These are phyloP conservation scores for Zaprionus inermis DNA, from an alignment of 1,140 invertebrate genomes.

Conservation along the genomic window DNA sequence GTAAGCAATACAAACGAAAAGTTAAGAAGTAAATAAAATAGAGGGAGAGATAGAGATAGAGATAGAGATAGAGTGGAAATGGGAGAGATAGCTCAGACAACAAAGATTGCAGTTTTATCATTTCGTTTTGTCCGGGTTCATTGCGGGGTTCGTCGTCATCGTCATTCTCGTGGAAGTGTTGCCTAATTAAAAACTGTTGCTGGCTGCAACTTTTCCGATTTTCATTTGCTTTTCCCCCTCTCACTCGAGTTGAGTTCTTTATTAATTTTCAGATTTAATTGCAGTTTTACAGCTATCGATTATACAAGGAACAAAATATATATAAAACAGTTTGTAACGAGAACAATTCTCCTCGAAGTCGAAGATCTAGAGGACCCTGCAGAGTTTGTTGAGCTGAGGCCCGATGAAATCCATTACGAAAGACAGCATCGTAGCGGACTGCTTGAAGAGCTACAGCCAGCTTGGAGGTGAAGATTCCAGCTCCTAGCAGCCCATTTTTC, in stretches of 20 bases:
- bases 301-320: background rate
- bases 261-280: slow-evolving; percentile 6
- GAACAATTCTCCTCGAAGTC: no score
- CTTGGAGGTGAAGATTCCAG: background rate
- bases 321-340: background rate
- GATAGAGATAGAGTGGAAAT: background rate
- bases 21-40: background rate
- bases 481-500: slow-evolving; percentile 84
- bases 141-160: background rate
- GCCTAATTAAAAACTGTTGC: slow-evolving; percentile 60
- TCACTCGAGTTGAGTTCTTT: background rate
- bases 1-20: slow-evolving; percentile 13
- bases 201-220: slow-evolving; percentile 13
- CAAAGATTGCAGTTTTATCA: slow-evolving; percentile 36
- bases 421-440: background rate
- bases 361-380: background rate
- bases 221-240: no score
- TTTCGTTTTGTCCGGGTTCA: slow-evolving; percentile 35
- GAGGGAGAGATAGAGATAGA: background rate
- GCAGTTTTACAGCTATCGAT: slow-evolving; percentile 13
- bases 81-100: background rate
- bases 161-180: slow-evolving; percentile 23
- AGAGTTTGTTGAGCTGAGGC: background rate
- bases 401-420: background rate
- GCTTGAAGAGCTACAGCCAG: no score